Evolutionary conservation across 2,888 invertebrate species (phyloP).

Genomic region (Agonopterix alstromeriana): DNA sequence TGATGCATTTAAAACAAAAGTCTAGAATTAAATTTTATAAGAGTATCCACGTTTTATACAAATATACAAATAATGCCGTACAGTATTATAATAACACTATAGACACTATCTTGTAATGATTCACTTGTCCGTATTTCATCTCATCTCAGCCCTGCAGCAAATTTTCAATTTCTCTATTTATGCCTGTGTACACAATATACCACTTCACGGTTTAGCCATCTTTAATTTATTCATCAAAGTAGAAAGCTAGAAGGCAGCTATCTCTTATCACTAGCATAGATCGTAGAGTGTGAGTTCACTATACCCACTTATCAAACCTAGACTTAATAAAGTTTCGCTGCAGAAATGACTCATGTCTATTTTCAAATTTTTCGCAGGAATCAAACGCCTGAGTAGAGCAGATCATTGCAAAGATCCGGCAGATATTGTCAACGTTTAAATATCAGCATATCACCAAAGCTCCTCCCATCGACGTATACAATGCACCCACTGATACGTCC

Average conservation of each 20-base stretch:
- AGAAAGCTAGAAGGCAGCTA: slow-evolving; percentile 49
- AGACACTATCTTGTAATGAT: slow-evolving; percentile 17
- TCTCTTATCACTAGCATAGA: slow-evolving; percentile 51
- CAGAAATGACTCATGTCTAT: slow-evolving; percentile 54
- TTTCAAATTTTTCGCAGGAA: slow-evolving; percentile 80
- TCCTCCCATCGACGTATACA: slow-evolving; percentile 68
- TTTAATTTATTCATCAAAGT: slow-evolving; percentile 44
- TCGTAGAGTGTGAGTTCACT: slow-evolving; percentile 45
- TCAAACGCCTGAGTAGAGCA: slow-evolving; percentile 94
- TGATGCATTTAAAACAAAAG: slow-evolving; percentile 60
- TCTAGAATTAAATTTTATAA: slow-evolving; percentile 66
- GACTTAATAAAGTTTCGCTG: slow-evolving; percentile 26
- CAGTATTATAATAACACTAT: slow-evolving; percentile 51
- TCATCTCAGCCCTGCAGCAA: slow-evolving; percentile 36
- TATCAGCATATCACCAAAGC: slow-evolving; percentile 78
- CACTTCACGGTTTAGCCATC: slow-evolving; percentile 32
- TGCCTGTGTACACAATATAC: slow-evolving; percentile 18
- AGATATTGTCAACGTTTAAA: slow-evolving; percentile 85
- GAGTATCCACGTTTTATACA: slow-evolving; percentile 59
- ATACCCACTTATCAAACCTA: slow-evolving; percentile 14
- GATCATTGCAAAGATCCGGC: slow-evolving; percentile 90
- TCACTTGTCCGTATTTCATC: neutral
- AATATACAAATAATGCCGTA: slow-evolving; percentile 53
- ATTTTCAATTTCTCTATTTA: slow-evolving; percentile 27
- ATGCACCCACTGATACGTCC: slow-evolving; percentile 51